These are phyloP conservation scores for Sylvicola cinctus DNA, from an alignment of 2,888 invertebrate genomes.

Conservation along the genomic window DNA sequence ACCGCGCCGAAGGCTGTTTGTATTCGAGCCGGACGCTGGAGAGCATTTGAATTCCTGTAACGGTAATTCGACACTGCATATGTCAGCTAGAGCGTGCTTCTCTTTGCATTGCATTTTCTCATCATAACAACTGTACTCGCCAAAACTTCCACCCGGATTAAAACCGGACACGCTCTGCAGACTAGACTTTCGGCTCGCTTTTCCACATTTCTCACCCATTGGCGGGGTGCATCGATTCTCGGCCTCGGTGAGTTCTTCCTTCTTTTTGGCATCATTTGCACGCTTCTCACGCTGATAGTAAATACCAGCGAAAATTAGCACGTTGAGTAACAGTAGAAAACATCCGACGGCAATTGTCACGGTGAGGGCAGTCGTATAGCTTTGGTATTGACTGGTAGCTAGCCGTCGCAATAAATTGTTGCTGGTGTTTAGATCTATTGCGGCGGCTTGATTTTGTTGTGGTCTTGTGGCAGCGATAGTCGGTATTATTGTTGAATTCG, in stretches of 20 bases:
- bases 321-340: constrained; percentile 58
- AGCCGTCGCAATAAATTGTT: constrained; percentile 51
- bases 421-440: constrained; percentile 31
- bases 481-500: constrained; percentile 32
- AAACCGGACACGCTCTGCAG: constrained; percentile 22
- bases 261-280: constrained; percentile 45
- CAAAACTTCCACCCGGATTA: constrained; percentile 24
- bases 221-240: constrained; percentile 40
- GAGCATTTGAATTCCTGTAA: constrained; percentile 39
- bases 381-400: constrained; percentile 63
- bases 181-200: constrained; percentile 31
- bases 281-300: constrained; percentile 59
- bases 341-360: constrained; percentile 76
- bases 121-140: constrained; percentile 45
- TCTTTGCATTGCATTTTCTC: constrained; percentile 32
- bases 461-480: constrained; percentile 18
- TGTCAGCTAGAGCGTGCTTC: constrained; percentile 37
- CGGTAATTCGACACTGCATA: constrained; percentile 37
- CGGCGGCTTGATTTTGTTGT: constrained; percentile 11
- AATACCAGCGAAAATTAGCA: constrained; percentile 73
- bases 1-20: constrained; percentile 16
- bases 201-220: constrained; percentile 14
- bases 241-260: constrained; percentile 54
- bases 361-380: constrained; percentile 71
- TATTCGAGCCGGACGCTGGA: constrained; percentile 23